Percentiles rank a stretch among this genome's conserved stretches.
phyloP scores from a whole-genome alignment of 2,797 vertebrate species.

The Pampus argenteus region DNA sequence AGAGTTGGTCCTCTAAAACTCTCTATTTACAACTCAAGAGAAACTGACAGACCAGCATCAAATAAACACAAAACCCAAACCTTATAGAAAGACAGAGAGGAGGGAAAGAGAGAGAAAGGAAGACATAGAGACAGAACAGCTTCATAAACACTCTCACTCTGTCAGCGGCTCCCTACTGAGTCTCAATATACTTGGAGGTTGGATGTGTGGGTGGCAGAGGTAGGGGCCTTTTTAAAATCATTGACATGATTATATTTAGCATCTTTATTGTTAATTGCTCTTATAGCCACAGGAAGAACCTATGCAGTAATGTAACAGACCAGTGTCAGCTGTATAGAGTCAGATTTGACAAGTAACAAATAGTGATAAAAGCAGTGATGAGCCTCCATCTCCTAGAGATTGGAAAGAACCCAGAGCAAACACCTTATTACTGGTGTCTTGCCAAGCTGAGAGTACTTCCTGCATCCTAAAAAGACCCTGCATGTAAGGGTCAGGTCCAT shows the following conservation, averaged over 20 bases:
- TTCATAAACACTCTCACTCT: constrained; percentile 42
- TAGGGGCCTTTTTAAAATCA: constrained; percentile 42
- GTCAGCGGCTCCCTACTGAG: constrained; percentile 49
- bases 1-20: constrained; percentile 3
- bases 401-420: constrained; percentile 14
- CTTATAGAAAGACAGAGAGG: constrained; percentile 32
- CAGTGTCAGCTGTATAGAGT: constrained; percentile 32
- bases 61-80: constrained; percentile 29
- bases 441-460: neutral
- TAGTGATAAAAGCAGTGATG: neutral
- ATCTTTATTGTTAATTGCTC: constrained; percentile 56
- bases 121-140: constrained; percentile 15
- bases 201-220: constrained; percentile 44
- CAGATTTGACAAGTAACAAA: constrained; percentile 44
- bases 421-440: neutral
- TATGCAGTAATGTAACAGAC: constrained; percentile 21
- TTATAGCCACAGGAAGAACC: constrained; percentile 19
- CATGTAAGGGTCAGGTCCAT: constrained; percentile 39
- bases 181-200: constrained; percentile 46
- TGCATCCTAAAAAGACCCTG: constrained; percentile 27
- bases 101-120: constrained; percentile 16
- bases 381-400: constrained; percentile 19
- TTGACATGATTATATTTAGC: constrained; percentile 56
- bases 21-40: constrained; percentile 41
- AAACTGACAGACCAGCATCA: constrained; percentile 45